phyloP scores from a whole-genome alignment of 2,888 invertebrate genomes.

The Kuschelorhynchus macadamiae region DNA sequence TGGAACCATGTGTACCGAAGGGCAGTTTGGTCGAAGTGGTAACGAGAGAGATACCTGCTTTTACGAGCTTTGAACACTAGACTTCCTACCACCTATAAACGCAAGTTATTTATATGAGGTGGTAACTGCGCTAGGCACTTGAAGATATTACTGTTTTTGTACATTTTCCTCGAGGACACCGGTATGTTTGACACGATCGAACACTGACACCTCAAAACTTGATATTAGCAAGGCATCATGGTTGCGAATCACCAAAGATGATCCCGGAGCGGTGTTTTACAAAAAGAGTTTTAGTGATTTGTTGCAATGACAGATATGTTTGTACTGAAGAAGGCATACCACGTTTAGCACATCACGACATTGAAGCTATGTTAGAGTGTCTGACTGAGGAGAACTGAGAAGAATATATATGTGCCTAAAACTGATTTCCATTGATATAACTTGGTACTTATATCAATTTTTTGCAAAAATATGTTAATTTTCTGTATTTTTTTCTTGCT shows the following conservation, averaged over 20 bases:
- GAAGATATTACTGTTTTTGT: constrained; percentile 4
- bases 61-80: constrained; percentile 16
- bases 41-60: background rate
- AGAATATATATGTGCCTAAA: constrained; percentile 5
- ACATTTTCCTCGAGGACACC: background rate
- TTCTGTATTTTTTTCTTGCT: no score
- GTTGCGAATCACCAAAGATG: background rate
- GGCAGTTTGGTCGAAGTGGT: constrained; percentile 4
- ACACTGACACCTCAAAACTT: background rate
- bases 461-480: no score
- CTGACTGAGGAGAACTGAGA: constrained; percentile 9
- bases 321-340: no score
- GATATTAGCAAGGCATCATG: background rate
- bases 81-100: constrained; percentile 12
- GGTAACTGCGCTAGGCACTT: no score
- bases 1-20: constrained; percentile 12
- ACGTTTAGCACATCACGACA: background rate
- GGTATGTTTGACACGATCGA: constrained; percentile 2
- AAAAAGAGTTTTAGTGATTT: no score
- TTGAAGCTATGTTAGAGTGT: constrained; percentile 2
- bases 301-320: no score
- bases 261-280: background rate
- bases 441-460: no score
- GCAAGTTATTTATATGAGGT: background rate
- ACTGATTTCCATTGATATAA: no score